Conservation (phyloP, 2,797 vertebrate genomes). For the Prionace glauca region DNA sequence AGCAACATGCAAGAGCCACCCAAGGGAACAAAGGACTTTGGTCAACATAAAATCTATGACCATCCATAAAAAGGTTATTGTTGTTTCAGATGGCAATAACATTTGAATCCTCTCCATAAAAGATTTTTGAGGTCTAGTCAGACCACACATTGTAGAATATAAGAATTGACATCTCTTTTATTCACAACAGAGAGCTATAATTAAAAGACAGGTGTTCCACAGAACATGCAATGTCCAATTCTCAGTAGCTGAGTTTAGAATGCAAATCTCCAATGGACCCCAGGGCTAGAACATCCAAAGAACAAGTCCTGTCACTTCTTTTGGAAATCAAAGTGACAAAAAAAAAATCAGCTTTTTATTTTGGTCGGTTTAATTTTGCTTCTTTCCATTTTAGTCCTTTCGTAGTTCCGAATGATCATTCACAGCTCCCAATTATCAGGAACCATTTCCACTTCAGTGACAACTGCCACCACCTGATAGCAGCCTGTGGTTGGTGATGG, state of each 20-base stretch:
- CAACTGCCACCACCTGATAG: background rate
- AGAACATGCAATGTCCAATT: conserved; percentile 4
- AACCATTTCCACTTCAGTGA: no score
- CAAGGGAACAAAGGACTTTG: background rate
- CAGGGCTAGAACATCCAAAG: background rate
- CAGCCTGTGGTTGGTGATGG: background rate
- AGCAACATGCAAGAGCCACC: background rate
- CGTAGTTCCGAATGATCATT: background rate
- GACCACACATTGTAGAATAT: background rate
- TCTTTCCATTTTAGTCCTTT: background rate
- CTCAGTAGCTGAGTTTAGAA: background rate
- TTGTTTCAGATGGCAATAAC: background rate
- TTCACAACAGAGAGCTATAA: background rate
- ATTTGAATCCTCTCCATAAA: background rate
- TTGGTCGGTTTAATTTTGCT: background rate
- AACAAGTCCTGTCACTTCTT: background rate
- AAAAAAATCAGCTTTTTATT: background rate
- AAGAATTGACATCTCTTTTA: background rate
- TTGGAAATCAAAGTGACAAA: conserved; percentile 22
- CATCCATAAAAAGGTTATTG: background rate
- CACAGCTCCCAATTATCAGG: background rate
- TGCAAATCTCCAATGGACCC: no score
- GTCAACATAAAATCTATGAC: background rate
- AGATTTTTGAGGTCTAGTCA: background rate
- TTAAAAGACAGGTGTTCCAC: conserved; percentile 16